Evolutionary conservation across 2,113 vertebrate genomes (phyloP).

Genomic region (Tringa solitaria): DNA sequence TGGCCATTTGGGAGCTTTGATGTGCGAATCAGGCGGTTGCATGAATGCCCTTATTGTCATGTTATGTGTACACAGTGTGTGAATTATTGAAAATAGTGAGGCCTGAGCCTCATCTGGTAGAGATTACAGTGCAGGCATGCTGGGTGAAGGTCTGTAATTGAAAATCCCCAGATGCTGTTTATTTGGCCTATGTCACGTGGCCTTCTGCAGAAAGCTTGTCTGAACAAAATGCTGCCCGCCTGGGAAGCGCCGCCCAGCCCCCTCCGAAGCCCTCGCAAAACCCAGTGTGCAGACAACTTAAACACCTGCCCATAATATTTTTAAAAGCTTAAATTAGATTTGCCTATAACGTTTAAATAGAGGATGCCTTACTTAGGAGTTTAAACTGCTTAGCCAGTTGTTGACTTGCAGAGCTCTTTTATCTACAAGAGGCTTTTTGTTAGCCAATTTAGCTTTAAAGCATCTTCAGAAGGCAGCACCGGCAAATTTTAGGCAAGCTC

Average conservation of each 20-base stretch:
- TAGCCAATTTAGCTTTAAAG: constrained; percentile 63
- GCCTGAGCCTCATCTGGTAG: constrained; percentile 87
- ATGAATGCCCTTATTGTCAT: constrained; percentile 98
- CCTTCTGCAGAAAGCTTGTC: constrained; percentile 75
- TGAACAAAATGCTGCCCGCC: constrained; percentile 77
- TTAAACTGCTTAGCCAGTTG: constrained; percentile 79
- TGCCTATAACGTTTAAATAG: constrained; percentile 77
- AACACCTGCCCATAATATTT: constrained; percentile 84
- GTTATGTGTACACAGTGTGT: constrained; percentile 94
- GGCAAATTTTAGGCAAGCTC: neutral
- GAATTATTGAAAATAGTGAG: constrained; percentile 96
- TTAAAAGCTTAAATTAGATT: constrained; percentile 81
- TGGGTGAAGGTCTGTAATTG: constrained; percentile 83
- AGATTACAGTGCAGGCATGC: constrained; percentile 90
- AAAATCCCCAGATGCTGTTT: constrained; percentile 91
- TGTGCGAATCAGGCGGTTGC: constrained; percentile 91
- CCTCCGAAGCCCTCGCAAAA: constrained; percentile 17
- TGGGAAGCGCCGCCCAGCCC: constrained; percentile 66
- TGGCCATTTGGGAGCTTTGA: constrained; percentile 95
- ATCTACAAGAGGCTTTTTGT: constrained; percentile 74
- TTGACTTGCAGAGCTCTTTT: constrained; percentile 76
- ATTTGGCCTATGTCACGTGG: constrained; percentile 84
- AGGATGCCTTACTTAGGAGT: constrained; percentile 72
- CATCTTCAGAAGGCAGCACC: constrained; percentile 17
- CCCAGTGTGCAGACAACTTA: constrained; percentile 59